phyloP scores from a whole-genome alignment of 2,888 invertebrate species.

The Macrophya alboannulata region DNA sequence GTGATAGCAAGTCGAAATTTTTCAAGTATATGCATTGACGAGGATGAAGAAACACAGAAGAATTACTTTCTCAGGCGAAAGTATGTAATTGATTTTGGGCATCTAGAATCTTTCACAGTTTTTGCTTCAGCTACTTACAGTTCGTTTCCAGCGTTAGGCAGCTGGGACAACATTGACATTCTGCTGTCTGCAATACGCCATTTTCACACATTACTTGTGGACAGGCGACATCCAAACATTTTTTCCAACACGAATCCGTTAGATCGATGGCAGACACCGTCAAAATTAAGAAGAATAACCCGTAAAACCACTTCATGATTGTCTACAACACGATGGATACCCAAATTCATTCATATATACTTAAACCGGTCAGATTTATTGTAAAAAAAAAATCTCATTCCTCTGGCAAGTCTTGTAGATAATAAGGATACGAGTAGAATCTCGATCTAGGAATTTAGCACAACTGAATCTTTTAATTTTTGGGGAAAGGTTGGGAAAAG shows the following conservation, averaged over 20 bases:
- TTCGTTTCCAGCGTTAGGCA: neutral
- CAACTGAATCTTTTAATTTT: neutral
- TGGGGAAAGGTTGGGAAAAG: neutral
- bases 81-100: neutral
- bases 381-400: neutral
- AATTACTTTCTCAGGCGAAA: neutral
- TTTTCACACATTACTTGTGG: neutral
- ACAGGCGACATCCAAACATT: neutral
- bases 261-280: neutral
- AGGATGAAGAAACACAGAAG: neutral
- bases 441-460: neutral
- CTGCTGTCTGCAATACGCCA: neutral
- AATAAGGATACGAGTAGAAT: neutral
- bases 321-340: neutral
- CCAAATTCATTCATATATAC: neutral
- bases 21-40: neutral
- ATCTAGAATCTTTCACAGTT: neutral
- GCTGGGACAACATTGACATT: neutral
- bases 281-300: neutral
- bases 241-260: neutral
- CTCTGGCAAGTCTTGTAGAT: neutral
- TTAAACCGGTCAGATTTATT: neutral
- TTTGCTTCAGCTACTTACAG: neutral
- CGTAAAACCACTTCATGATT: neutral
- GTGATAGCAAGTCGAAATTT: neutral